phyloP scores from a whole-genome alignment of 2,797 vertebrate species.

The Artibeus jamaicensis region DNA sequence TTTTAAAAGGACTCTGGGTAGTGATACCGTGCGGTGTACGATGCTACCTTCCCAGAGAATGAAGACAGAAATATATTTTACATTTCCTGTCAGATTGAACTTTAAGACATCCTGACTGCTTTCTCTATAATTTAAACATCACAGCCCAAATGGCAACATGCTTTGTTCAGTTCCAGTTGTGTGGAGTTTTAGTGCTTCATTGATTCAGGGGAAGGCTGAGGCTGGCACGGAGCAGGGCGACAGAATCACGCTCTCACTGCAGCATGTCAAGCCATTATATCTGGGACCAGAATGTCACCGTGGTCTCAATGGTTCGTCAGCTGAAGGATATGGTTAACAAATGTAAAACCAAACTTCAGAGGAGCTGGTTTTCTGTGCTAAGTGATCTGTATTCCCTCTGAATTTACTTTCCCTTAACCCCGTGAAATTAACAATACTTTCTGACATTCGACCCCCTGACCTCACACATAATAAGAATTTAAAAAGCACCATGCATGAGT shows the following conservation, averaged over 20 bases:
- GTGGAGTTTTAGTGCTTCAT: conserved; percentile 81
- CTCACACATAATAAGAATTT: conserved; percentile 99
- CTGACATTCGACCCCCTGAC: conserved; percentile 94
- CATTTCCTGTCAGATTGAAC: conserved; percentile 84
- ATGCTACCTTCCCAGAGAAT: conserved; percentile 74
- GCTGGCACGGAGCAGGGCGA: conserved; percentile 77
- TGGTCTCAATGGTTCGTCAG: conserved; percentile 93
- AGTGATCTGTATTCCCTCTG: conserved; percentile 99
- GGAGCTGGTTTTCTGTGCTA: conserved; percentile 94
- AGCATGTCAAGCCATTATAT: conserved; percentile 89
- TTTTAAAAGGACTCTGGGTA: conserved; percentile 49
- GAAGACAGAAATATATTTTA: conserved; percentile 83
- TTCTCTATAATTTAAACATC: conserved; percentile 79
- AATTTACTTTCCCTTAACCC: conserved; percentile 99
- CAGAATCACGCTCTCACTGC: conserved; percentile 85
- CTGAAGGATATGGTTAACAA: conserved; percentile 97
- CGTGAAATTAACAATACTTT: conserved; percentile 99
- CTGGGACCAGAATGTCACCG: conserved; percentile 88
- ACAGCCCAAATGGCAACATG: conserved; percentile 84
- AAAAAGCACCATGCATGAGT: conserved; percentile 99
- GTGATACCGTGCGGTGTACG: conserved; percentile 21
- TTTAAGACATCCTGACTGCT: conserved; percentile 83
- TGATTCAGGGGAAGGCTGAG: conserved; percentile 77
- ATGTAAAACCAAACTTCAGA: conserved; percentile 91
- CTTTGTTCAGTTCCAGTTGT: conserved; percentile 83